Evolutionary conservation across 2,113 vertebrate species (phyloP).

Genomic region (Tachuris rubrigastra): DNA sequence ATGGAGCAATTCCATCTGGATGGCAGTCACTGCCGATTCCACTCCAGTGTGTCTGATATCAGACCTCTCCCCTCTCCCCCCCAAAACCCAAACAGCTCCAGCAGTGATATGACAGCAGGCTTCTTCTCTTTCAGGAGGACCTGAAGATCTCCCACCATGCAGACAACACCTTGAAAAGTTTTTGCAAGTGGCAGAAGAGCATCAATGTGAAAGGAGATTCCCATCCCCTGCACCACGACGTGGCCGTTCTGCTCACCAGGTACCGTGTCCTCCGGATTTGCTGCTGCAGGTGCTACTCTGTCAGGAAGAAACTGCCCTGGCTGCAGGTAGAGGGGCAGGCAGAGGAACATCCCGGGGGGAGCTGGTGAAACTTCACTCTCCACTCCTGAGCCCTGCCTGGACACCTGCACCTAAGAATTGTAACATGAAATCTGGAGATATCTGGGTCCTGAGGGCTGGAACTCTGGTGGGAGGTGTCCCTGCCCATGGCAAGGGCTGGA

Average conservation of each 20-base stretch:
- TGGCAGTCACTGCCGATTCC: neutral
- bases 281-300: neutral
- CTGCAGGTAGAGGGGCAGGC: neutral
- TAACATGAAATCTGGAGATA: neutral
- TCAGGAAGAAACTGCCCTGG: neutral
- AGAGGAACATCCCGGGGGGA: rapidly evolving
- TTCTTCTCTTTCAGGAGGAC: slow-evolving; percentile 77
- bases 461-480: neutral
- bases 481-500: neutral
- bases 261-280: neutral
- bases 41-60: neutral
- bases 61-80: neutral
- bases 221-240: slow-evolving; percentile 90
- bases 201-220: slow-evolving; percentile 90
- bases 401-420: rapidly evolving
- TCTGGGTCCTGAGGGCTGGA: neutral
- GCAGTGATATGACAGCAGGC: neutral
- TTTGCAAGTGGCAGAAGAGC: slow-evolving; percentile 96
- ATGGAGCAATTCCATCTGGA: neutral
- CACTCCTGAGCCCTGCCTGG: neutral
- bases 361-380: neutral
- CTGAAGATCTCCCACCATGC: slow-evolving; percentile 94
- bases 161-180: slow-evolving; percentile 91
- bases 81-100: neutral
- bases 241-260: slow-evolving; percentile 94